A percentile compares a stretch with the other conserved stretches of the same genome.
Conservation (phyloP, 2,113 vertebrate genomes). For the Tetraodon nigroviridis region DNA sequence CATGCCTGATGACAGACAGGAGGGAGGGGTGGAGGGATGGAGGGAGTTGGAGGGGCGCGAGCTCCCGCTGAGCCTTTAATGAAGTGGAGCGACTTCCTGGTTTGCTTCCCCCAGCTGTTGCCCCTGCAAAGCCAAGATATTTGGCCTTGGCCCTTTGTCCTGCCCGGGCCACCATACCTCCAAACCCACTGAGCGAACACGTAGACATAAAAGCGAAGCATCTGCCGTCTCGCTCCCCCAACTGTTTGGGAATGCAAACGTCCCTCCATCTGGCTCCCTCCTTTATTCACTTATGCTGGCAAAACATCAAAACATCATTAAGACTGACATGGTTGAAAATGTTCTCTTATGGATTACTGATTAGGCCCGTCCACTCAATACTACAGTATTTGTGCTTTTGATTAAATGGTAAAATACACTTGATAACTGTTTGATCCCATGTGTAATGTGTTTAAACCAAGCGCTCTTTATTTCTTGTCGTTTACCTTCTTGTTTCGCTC, state of each 20-base stretch:
- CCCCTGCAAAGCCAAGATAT: slow-evolving; percentile 59
- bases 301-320: slow-evolving; percentile 1
- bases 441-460: no score
- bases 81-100: slow-evolving; percentile 68
- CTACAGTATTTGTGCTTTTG: no score
- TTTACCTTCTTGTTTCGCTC: slow-evolving; percentile 20
- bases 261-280: slow-evolving; percentile 50
- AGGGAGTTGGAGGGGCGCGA: slow-evolving; percentile 38
- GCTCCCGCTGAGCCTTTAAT: slow-evolving; percentile 69
- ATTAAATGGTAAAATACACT: no score
- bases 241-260: slow-evolving; percentile 57
- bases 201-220: slow-evolving; percentile 54
- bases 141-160: slow-evolving; percentile 65
- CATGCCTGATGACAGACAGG: slow-evolving; percentile 17
- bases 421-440: no score
- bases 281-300: neutral
- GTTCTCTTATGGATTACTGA: no score
- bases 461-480: no score
- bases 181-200: slow-evolving; percentile 39
- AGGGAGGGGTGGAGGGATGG: slow-evolving; percentile 29
- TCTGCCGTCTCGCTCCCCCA: slow-evolving; percentile 48
- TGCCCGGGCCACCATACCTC: slow-evolving; percentile 44
- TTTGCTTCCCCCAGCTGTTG: slow-evolving; percentile 66
- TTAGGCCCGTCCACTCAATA: no score
- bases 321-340: neutral